These are phyloP conservation scores for Rhineura floridana DNA, from an alignment of 2,113 vertebrate genomes.

Conservation along the genomic window DNA sequence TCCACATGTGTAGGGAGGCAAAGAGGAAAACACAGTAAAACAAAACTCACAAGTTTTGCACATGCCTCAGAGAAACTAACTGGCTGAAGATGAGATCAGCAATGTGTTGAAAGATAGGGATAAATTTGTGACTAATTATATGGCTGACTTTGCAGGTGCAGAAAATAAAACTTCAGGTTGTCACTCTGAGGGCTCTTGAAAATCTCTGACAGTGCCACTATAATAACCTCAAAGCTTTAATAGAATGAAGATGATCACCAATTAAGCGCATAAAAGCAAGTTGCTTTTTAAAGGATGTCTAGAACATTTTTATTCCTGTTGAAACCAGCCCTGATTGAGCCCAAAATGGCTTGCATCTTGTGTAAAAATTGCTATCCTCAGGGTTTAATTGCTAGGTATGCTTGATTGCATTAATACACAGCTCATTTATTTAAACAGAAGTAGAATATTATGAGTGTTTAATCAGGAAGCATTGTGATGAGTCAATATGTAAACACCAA, in stretches of 20 bases:
- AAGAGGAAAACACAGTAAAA: background rate
- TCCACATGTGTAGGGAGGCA: background rate
- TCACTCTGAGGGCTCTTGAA: background rate
- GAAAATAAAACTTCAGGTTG: background rate
- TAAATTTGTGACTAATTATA: background rate
- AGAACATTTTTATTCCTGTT: background rate
- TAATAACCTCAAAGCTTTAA: background rate
- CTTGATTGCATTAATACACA: constrained; percentile 35
- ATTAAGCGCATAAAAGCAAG: background rate
- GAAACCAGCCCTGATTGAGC: constrained; percentile 21
- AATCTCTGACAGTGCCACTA: background rate
- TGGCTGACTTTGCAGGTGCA: background rate
- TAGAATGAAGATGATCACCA: background rate
- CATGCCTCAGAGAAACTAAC: background rate
- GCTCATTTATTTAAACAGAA: constrained; percentile 22
- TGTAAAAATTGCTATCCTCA: constrained; percentile 1
- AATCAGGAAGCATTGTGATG: constrained; percentile 37
- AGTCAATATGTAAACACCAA: constrained; percentile 16
- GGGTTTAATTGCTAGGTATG: constrained; percentile 13
- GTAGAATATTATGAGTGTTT: constrained; percentile 15
- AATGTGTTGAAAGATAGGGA: background rate
- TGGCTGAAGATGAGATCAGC: background rate
- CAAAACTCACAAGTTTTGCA: background rate
- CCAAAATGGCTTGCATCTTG: background rate
- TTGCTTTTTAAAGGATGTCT: constrained; percentile 7